A percentile compares a stretch with the other conserved stretches of the same genome.
Conservation (phyloP, 2,797 vertebrate genomes). For the Danio kyathit region DNA sequence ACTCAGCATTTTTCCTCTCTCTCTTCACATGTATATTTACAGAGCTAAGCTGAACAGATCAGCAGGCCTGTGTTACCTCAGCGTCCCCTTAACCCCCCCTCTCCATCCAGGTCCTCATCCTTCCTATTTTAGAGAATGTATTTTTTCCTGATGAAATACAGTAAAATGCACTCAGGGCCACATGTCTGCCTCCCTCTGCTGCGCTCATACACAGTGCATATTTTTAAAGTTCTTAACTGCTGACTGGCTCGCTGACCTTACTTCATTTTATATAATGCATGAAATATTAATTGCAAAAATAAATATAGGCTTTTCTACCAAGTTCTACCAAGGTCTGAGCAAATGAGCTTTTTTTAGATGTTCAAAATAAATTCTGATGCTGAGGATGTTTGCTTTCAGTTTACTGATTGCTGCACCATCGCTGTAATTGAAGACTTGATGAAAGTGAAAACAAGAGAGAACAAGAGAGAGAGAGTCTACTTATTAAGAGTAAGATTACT, state of each 20-base stretch:
- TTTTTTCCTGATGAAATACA: constrained; percentile 63
- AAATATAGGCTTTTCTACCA: constrained; percentile 61
- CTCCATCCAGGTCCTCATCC: constrained; percentile 38
- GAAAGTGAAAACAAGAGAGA: neutral
- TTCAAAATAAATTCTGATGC: constrained; percentile 2
- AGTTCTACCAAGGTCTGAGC: constrained; percentile 45
- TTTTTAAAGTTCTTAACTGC: constrained; percentile 52
- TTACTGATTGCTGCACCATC: neutral
- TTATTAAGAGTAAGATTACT: too few relatives aligned
- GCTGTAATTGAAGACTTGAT: neutral
- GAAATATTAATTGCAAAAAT: constrained; percentile 60
- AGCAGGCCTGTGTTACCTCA: constrained; percentile 52
- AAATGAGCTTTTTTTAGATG: constrained; percentile 56
- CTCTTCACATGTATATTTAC: constrained; percentile 33
- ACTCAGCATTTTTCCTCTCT: constrained; percentile 35
- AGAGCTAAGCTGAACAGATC: constrained; percentile 30
- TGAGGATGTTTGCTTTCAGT: neutral
- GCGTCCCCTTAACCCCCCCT: constrained; percentile 30
- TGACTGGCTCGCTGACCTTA: constrained; percentile 60
- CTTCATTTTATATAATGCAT: constrained; percentile 67
- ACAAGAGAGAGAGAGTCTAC: neutral
- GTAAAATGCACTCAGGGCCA: constrained; percentile 68
- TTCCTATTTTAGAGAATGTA: constrained; percentile 57
- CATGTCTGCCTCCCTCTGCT: constrained; percentile 56
- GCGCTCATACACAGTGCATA: constrained; percentile 45